Percentiles rank a stretch among this genome's conserved stretches.
Evolutionary conservation across 2,888 invertebrate species (phyloP).

Genomic region (Laspeyria flexula): DNA sequence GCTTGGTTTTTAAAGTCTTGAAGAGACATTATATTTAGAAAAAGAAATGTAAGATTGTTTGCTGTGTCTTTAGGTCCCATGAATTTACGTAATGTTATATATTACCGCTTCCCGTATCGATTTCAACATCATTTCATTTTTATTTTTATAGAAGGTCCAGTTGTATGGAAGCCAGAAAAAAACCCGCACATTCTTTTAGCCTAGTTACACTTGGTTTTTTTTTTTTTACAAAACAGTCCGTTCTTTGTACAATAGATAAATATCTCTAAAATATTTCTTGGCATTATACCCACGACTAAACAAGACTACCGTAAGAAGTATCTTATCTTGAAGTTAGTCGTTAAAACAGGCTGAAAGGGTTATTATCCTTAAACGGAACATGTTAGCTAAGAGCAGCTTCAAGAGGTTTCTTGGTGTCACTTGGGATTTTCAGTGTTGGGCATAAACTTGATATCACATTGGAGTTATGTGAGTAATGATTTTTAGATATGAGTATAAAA

Average conservation of each 20-base stretch:
- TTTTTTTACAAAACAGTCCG: not conserved
- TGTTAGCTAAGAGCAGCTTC: slow-evolving; percentile 10
- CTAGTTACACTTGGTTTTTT: not conserved
- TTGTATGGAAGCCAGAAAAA: too few species aligned
- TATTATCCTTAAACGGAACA: slow-evolving; percentile 16
- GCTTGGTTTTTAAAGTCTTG: too few species aligned
- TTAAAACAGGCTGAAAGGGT: slow-evolving; percentile 14
- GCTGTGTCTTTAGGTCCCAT: too few species aligned
- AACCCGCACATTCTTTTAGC: too few species aligned
- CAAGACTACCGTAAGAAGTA: slow-evolving; percentile 8
- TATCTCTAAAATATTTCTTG: not conserved
- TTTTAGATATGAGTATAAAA: not conserved
- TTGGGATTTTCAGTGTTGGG: slow-evolving; percentile 1
- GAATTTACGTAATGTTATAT: too few species aligned
- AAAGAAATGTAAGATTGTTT: too few species aligned
- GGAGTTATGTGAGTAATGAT: slow-evolving; percentile 3
- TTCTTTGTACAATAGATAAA: not conserved
- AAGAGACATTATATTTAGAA: too few species aligned
- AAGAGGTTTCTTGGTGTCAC: slow-evolving; percentile 1
- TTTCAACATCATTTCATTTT: too few species aligned
- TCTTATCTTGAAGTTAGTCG: slow-evolving; percentile 10
- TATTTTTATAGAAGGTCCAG: too few species aligned
- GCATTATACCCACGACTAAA: not conserved
- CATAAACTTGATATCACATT: slow-evolving; percentile 5
- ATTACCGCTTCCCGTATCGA: too few species aligned